Base-by-base conservation (phyloP, 2,888 invertebrate genomes). In the Tubulanus polymorphus region DNA sequence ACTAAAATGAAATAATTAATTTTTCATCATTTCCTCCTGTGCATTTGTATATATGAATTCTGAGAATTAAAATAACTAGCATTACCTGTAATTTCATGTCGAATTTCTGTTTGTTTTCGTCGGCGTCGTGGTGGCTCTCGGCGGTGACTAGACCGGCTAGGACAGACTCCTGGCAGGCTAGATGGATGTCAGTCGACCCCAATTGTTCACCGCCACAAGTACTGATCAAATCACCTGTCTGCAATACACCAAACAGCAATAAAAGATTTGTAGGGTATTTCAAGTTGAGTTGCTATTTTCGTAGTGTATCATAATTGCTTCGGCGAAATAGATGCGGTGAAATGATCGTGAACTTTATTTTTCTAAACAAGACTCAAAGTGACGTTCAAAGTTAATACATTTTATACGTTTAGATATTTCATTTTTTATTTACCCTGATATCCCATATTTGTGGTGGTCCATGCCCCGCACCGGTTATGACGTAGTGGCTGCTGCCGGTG, bases 371-470 rank as follows among this genome's bases (percentile, higher is more conserved):
- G n/a, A n/a, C n/a, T n/a, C n/a, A n/a, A n/a, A n/a, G n/a, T n/a
- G n/a, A n/a, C n/a, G n/a, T n/a, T n/a, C n/a, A n/a, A n/a, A n/a
- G n/a, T n/a, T n/a, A n/a, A n/a, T n/a, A n/a, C n/a, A n/a, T n/a
- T n/a, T n/a, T n/a, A n/a, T n/a, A n/a, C n/a, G n/a, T n/a, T n/a
- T n/a, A n/a, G n/a, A n/a, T n/a, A n/a, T n/a, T n/a, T n/a, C n/a
- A n/a, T n/a, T n/a, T 5, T 23, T 15, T 26, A 50, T 54, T 59
- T 58, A 78, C 79, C 68, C 68, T 70, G 73, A 78, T 76, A 56
- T 79, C 74, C 79, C 79, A 79, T 30, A 78, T 72, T 71, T 79
- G 79, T 15, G 79, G 79, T 29, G 79, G 78, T 30, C 78, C 78
- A 8, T 70, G 64, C 51, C 71, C 70, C 25, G 78, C 78, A 2